Percentiles rank a stretch among this genome's conserved stretches.
These are phyloP conservation scores for Microctenopoma steveboyesi DNA, from an alignment of 2,797 vertebrate genomes.

Conservation along the genomic window DNA sequence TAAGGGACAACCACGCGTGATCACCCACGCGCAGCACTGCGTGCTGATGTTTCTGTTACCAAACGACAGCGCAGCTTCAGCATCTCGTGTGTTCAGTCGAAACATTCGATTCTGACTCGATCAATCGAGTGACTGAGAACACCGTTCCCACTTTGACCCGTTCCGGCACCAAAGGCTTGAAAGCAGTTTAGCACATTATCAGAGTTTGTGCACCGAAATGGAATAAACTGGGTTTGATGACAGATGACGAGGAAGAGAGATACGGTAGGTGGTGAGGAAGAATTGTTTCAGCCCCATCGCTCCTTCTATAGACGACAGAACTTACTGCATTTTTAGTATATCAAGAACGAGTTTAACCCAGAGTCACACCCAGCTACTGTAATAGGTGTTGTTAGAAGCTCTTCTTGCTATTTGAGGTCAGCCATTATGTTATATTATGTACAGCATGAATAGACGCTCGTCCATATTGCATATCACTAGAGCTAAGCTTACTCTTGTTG, in stretches of 20 bases:
- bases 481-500: too few relatives aligned
- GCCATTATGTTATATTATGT: too few relatives aligned
- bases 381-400: too few relatives aligned
- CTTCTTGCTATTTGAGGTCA: too few relatives aligned
- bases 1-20: slow-evolving; percentile 5
- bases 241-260: slow-evolving; percentile 16
- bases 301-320: too few relatives aligned
- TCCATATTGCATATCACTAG: too few relatives aligned
- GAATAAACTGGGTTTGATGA: slow-evolving; percentile 12
- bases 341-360: too few relatives aligned
- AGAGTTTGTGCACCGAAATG: slow-evolving; percentile 7
- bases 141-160: slow-evolving; percentile 24
- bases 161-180: slow-evolving; percentile 29
- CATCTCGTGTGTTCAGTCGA: not conserved
- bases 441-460: too few relatives aligned
- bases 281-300: slow-evolving; percentile 11
- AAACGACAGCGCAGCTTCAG: not conserved
- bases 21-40: not conserved
- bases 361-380: too few relatives aligned
- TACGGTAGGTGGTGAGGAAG: not conserved
- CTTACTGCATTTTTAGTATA: too few relatives aligned
- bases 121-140: slow-evolving; percentile 22
- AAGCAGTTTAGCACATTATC: slow-evolving; percentile 37
- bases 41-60: slow-evolving; percentile 3
- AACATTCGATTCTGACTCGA: slow-evolving; percentile 13